Evolutionary conservation across 2,797 vertebrate genomes (phyloP).

Genomic region (Poeciliopsis gracilis): DNA sequence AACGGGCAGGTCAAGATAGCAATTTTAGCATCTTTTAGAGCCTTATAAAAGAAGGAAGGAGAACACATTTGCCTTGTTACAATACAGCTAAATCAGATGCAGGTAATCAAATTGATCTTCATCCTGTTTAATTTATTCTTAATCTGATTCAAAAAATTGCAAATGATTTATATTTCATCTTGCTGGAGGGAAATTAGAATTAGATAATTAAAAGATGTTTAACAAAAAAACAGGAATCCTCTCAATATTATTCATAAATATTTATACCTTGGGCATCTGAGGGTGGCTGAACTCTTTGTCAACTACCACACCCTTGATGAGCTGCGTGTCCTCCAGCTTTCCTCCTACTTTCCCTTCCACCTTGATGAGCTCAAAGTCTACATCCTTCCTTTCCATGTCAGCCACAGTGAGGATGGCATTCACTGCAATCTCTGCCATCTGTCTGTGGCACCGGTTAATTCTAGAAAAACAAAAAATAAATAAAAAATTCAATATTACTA

Average conservation of each 20-base stretch:
- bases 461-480: conserved; percentile 71
- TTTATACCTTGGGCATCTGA: conserved; percentile 96
- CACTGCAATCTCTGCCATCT: conserved; percentile 98
- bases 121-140: background rate
- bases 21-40: conserved; percentile 91
- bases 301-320: conserved; percentile 96
- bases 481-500: background rate
- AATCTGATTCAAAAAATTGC: background rate
- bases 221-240: background rate
- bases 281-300: conserved; percentile 99
- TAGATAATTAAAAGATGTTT: background rate
- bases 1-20: conserved; percentile 98
- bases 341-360: conserved; percentile 98
- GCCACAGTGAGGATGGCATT: conserved; percentile 96
- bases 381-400: conserved; percentile 95
- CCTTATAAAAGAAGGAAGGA: conserved; percentile 66
- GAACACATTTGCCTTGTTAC: background rate
- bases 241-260: background rate
- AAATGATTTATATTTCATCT: background rate
- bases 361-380: conserved; percentile 99
- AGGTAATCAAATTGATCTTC: background rate
- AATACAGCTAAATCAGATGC: background rate
- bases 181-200: background rate
- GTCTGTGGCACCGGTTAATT: conserved; percentile 96
- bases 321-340: conserved; percentile 95